Percentiles rank a stretch among this genome's conserved stretches.
phyloP scores from a whole-genome alignment of 2,113 vertebrate genomes.

The Uria aalge region DNA sequence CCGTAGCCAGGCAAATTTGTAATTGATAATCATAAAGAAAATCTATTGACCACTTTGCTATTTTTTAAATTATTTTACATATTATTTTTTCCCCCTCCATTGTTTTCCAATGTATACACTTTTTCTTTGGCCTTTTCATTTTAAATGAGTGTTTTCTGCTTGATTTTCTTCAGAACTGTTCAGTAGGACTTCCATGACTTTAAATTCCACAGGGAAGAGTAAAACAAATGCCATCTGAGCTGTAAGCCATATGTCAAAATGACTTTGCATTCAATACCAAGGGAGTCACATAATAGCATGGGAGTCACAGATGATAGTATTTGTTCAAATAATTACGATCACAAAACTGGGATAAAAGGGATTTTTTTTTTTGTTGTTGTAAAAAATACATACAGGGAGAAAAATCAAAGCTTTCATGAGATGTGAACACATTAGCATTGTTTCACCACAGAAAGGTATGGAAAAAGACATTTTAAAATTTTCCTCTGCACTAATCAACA shows the following conservation, averaged over 20 bases:
- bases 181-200: not conserved
- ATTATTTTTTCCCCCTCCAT: fast-evolving
- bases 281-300: not conserved
- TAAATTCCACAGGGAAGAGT: slow-evolving; percentile 9
- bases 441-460: not conserved
- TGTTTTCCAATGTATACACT: not conserved
- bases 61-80: not conserved
- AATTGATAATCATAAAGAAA: not conserved
- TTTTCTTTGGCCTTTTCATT: not conserved
- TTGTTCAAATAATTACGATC: not conserved
- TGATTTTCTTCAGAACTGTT: slow-evolving; percentile 9
- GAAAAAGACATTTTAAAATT: not conserved
- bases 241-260: not conserved
- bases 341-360: not conserved
- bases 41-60: not conserved
- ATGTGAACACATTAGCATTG: not conserved
- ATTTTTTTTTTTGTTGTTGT: not conserved
- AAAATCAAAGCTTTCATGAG: not conserved
- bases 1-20: not conserved
- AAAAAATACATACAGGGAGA: not conserved
- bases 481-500: not conserved
- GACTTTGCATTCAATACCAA: not conserved
- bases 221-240: slow-evolving; percentile 30
- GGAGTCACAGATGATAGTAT: not conserved
- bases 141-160: not conserved